phyloP scores from a whole-genome alignment of 2,113 vertebrate genomes.

The Cryptotis parvus region DNA sequence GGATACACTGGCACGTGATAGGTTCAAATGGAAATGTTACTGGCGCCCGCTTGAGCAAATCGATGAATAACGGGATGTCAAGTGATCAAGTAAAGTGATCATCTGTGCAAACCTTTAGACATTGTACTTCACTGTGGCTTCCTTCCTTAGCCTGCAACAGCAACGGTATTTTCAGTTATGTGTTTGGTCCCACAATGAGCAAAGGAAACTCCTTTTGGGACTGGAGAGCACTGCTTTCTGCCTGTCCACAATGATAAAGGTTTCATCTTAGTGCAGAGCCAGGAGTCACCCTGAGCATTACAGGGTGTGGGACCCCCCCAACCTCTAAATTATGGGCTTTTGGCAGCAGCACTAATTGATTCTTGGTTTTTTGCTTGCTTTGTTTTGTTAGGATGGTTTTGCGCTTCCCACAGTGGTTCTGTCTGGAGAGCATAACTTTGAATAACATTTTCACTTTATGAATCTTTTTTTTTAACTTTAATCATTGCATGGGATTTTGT shows the following conservation, averaged over 20 bases:
- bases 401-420: not conserved
- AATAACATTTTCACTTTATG: slow-evolving; percentile 27
- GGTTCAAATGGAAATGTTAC: too few relatives aligned
- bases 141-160: not conserved
- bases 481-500: slow-evolving; percentile 53
- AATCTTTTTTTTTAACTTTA: slow-evolving; percentile 47
- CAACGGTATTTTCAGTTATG: slow-evolving; percentile 47
- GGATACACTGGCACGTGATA: too few relatives aligned
- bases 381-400: slow-evolving; percentile 14
- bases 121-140: slow-evolving; percentile 23
- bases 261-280: not conserved
- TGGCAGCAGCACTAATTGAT: not conserved
- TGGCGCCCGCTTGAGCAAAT: too few relatives aligned
- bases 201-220: slow-evolving; percentile 41
- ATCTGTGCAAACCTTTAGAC: slow-evolving; percentile 51
- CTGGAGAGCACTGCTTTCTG: not conserved
- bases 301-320: too few relatives aligned
- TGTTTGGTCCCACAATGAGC: slow-evolving; percentile 32
- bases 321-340: not conserved
- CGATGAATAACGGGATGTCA: too few relatives aligned
- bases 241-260: not conserved
- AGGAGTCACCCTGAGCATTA: too few relatives aligned
- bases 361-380: not conserved
- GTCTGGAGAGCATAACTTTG: slow-evolving; percentile 24
- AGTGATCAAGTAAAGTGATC: too few relatives aligned